phyloP scores from a whole-genome alignment of 2,797 vertebrate genomes.

The Ambastaia sidthimunki region DNA sequence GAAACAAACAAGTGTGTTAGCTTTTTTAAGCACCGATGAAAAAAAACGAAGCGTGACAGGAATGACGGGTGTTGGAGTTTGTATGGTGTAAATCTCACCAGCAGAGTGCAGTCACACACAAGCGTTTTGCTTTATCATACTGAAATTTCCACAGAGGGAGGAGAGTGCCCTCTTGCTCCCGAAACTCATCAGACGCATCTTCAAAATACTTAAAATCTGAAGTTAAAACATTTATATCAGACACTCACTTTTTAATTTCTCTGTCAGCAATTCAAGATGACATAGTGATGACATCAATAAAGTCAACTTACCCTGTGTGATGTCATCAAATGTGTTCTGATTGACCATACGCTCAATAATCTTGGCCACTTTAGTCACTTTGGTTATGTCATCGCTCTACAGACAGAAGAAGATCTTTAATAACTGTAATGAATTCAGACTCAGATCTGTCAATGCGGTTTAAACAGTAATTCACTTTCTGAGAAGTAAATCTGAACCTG shows the following conservation, averaged over 20 bases:
- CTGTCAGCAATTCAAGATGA: neutral
- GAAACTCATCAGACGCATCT: conserved; percentile 87
- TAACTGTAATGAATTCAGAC: no score
- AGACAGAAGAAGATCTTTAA: conserved; percentile 42
- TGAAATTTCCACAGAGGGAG: conserved; percentile 94
- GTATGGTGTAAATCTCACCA: conserved; percentile 75
- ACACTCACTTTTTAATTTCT: no score
- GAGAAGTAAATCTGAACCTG: conserved; percentile 62
- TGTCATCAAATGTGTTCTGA: conserved; percentile 88
- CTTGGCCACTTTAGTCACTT: conserved; percentile 79
- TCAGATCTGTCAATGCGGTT: neutral
- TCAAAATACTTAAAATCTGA: conserved; percentile 95
- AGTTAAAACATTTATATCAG: neutral
- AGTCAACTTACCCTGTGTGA: conserved; percentile 88
- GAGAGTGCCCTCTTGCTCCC: conserved; percentile 87
- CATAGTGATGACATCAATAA: neutral
- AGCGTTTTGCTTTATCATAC: conserved; percentile 83
- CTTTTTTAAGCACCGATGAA: neutral
- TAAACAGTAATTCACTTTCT: neutral
- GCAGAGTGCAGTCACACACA: conserved; percentile 94
- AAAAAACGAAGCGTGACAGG: neutral
- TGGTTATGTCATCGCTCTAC: conserved; percentile 82
- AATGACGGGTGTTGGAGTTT: neutral
- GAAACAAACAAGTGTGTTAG: conserved; percentile 47
- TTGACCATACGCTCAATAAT: conserved; percentile 91